phyloP scores from a whole-genome alignment of 2,113 vertebrate genomes.

The Falco punctatus region DNA sequence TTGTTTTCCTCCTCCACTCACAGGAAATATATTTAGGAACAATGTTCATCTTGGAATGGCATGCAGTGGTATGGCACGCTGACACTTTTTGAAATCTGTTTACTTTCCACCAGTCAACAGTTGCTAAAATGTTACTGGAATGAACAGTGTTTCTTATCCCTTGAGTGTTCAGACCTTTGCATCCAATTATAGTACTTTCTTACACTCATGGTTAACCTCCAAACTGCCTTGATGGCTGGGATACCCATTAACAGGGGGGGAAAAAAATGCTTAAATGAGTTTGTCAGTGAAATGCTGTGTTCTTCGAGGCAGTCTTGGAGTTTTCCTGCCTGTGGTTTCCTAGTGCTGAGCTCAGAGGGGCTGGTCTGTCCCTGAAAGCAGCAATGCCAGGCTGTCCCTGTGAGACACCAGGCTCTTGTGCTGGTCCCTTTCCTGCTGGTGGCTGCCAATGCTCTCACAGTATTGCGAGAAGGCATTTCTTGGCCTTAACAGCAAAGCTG shows the following conservation, averaged over 20 bases:
- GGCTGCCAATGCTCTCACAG: not conserved
- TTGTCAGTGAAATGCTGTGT: not conserved
- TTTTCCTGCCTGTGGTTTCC: not conserved
- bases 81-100: constrained; percentile 57
- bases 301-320: not conserved
- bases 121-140: constrained; percentile 58
- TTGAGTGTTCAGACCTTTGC: not conserved
- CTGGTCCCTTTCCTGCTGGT: not conserved
- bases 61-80: constrained; percentile 57
- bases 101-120: constrained; percentile 49
- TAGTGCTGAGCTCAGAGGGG: not conserved
- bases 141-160: not conserved
- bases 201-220: not conserved
- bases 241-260: not conserved
- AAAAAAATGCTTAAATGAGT: not conserved
- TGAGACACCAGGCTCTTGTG: rapidly evolving
- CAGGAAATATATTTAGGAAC: constrained; percentile 63
- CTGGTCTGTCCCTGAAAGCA: not conserved
- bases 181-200: constrained; percentile 30
- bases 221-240: not conserved
- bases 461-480: not conserved
- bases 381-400: not conserved
- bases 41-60: constrained; percentile 51
- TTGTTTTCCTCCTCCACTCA: constrained; percentile 51
- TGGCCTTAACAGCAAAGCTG: not conserved